Base-by-base conservation (phyloP, 2,888 invertebrate genomes). In the Cyclophora punctaria region DNA sequence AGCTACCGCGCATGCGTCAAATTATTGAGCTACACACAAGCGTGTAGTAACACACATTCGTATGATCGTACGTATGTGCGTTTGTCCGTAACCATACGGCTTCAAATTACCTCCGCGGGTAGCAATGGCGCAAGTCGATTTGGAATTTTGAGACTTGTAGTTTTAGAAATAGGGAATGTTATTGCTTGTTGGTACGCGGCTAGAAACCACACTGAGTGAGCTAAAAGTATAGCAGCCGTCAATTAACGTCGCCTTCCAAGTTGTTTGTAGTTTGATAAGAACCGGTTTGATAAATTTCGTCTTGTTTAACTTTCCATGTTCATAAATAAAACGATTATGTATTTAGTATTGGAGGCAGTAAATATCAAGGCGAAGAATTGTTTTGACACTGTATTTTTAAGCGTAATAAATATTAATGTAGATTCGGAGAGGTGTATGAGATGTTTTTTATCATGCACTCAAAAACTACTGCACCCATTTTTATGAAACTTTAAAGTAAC, bases 1-100 rank as follows among this genome's bases (percentile, higher is more conserved):
- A 37, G 66, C 64, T 71, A 75, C 60, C 59, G 71, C 86, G 87
- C 87, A 86, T 84, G 87, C 78, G 75, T 69, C 59, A 66, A 55
- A 64, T 70, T 87, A 88, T 88, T 85, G 87, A 87, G 71, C 66
- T 75, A 55, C 78, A 75, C 74, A 66, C 63, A 52, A 46, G 49
- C 48, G 40, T 50, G 7, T 34, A 33, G 35, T 5, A 50, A 55
- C 64, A 57, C 62, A 61, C 57, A 57, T 59, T 67, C 71, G 77
- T 76, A 78, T 80, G 83, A 83, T 84, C 85, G 84, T 85, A 83
- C 80, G 84, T 82, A 80, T 76, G 75, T 72, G 71, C 73, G 84
- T 82, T 80, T 76, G 75, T 72, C 71, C 73, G 55, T 76, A 78
- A 77, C 82, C 80, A 80, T 83, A 80, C 83, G 79, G 81, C 80